phyloP scores from a whole-genome alignment of 2,888 invertebrate genomes.

The Pyrochroa serraticornis region DNA sequence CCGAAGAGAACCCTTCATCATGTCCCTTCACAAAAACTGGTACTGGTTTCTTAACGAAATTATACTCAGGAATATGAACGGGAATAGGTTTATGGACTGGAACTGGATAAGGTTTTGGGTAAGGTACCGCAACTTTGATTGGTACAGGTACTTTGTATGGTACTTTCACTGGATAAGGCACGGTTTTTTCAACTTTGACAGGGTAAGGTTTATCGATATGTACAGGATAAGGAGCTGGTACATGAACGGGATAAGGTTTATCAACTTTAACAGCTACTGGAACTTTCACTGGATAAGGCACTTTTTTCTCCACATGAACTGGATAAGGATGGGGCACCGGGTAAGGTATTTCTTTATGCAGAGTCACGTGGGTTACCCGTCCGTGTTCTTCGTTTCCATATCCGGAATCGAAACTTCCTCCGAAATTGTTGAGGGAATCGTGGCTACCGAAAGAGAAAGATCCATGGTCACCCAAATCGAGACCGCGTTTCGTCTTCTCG shows the following conservation, averaged over 20 bases:
- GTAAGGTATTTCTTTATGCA: constrained; percentile 33
- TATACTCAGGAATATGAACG: constrained; percentile 59
- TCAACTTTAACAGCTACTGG: constrained; percentile 60
- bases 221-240: constrained; percentile 66
- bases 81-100: constrained; percentile 58
- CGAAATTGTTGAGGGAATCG: no score
- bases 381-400: constrained; percentile 22
- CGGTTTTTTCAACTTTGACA: constrained; percentile 57
- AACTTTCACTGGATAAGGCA: constrained; percentile 51
- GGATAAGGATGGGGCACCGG: constrained; percentile 12
- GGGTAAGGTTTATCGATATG: constrained; percentile 59
- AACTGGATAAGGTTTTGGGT: constrained; percentile 49
- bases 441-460: neutral
- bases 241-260: constrained; percentile 64
- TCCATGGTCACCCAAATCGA: constrained; percentile 29
- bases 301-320: constrained; percentile 31
- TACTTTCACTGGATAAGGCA: constrained; percentile 47
- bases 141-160: constrained; percentile 50
- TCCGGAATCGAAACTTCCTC: constrained; percentile 15
- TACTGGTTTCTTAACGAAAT: constrained; percentile 62
- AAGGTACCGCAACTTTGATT: constrained; percentile 47
- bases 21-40: constrained; percentile 52
- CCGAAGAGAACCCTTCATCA: constrained; percentile 31
- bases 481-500: constrained; percentile 36
- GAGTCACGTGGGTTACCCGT: constrained; percentile 17